Conservation (phyloP, 1,140 invertebrate genomes). For the Drosophila yakuba region DNA sequence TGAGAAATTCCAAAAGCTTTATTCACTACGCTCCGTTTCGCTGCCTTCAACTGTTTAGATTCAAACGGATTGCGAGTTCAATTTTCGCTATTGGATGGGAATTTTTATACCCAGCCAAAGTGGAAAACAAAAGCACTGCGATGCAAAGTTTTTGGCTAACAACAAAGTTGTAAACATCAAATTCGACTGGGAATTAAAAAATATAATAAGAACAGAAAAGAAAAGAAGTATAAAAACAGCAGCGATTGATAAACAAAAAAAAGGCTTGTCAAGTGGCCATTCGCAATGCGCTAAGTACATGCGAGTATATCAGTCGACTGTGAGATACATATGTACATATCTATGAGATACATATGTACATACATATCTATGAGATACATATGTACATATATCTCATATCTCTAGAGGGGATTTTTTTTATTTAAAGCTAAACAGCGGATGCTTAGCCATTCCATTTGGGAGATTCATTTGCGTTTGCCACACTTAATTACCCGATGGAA, state of each 20-base stretch:
- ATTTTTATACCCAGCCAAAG: slow-evolving; percentile 46
- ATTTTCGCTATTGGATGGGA: slow-evolving; percentile 17
- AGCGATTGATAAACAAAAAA: slow-evolving; percentile 37
- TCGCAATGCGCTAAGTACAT: slow-evolving; percentile 9
- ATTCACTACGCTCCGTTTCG: slow-evolving; percentile 48
- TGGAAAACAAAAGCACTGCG: slow-evolving; percentile 6
- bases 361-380: slow-evolving; percentile 5
- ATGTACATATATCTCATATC: background rate
- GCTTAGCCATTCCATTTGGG: slow-evolving; percentile 16
- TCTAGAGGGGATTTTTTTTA: slow-evolving; percentile 19
- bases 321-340: slow-evolving; percentile 1
- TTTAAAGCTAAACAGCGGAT: slow-evolving; percentile 12
- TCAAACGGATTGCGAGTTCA: slow-evolving; percentile 24
- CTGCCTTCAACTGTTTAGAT: slow-evolving; percentile 49
- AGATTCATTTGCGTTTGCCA: slow-evolving; percentile 5
- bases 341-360: slow-evolving; percentile 11
- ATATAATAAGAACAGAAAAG: background rate
- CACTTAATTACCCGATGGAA: slow-evolving; percentile 38
- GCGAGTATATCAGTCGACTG: slow-evolving; percentile 1
- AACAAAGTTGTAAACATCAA: slow-evolving; percentile 51
- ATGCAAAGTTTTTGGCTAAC: slow-evolving; percentile 33
- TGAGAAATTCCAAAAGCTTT: slow-evolving; percentile 66
- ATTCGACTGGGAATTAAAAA: slow-evolving; percentile 8
- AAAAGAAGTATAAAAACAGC: slow-evolving; percentile 34
- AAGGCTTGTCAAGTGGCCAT: slow-evolving; percentile 33